Conservation (phyloP, 2,888 invertebrate genomes). For the Bombyx huttoni region DNA sequence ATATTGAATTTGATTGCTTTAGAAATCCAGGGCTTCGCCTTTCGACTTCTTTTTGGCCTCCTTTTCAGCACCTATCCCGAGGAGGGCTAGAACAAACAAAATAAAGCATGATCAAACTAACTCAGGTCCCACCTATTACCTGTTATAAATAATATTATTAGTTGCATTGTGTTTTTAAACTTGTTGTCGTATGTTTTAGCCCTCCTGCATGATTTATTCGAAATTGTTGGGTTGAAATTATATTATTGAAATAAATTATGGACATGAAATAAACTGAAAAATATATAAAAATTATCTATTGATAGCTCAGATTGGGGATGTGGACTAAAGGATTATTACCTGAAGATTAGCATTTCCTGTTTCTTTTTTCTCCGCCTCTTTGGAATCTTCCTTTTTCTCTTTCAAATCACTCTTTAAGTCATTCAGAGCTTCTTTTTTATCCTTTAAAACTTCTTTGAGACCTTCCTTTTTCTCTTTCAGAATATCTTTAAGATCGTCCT, state of each 20-base stretch:
- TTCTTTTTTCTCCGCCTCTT: not conserved
- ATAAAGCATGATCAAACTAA: not conserved
- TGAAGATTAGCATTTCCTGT: not conserved
- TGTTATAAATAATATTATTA: not conserved
- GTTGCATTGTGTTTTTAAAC: not conserved
- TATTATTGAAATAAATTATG: too few species aligned
- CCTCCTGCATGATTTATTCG: not conserved
- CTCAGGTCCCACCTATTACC: not conserved
- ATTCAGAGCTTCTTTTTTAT: not conserved
- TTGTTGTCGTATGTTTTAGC: not conserved
- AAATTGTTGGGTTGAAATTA: not conserved
- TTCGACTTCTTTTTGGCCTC: not conserved
- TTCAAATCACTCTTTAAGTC: not conserved
- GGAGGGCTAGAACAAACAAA: constrained; percentile 1
- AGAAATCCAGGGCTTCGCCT: not conserved
- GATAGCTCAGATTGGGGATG: too few species aligned
- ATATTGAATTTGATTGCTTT: not conserved
- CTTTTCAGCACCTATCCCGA: not conserved
- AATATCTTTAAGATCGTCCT: not conserved
- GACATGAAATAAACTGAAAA: too few species aligned
- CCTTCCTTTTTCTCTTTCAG: not conserved
- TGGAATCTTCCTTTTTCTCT: not conserved
- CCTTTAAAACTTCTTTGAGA: not conserved
- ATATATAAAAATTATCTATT: too few species aligned
- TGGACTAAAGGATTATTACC: too few species aligned